A percentile compares a stretch with the other conserved stretches of the same genome.
phyloP scores from a whole-genome alignment of 2,797 vertebrate species.

The Melanotaenia nigrans region DNA sequence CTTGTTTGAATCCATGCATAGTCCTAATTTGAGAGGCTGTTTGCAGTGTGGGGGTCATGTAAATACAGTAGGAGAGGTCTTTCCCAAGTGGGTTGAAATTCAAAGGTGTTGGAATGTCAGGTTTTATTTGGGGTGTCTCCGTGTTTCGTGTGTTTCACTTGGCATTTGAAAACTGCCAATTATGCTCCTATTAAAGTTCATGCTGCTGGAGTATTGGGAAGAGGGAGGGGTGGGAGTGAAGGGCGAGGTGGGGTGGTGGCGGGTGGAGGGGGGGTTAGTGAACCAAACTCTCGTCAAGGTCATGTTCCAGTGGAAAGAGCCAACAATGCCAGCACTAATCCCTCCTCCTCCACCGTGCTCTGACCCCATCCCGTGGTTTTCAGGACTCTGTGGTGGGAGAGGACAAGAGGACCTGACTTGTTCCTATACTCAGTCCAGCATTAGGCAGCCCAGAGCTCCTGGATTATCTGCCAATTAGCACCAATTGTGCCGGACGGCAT shows the following conservation, averaged over 20 bases:
- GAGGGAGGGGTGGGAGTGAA: slow-evolving; percentile 15
- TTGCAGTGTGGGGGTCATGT: slow-evolving; percentile 29
- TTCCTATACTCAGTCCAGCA: slow-evolving; percentile 76
- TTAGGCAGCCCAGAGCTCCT: slow-evolving; percentile 79
- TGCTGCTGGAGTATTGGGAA: slow-evolving; percentile 76
- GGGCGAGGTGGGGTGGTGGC: slow-evolving; percentile 7
- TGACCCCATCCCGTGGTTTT: slow-evolving; percentile 77
- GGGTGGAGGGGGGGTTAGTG: slow-evolving; percentile 29
- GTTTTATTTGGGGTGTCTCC: slow-evolving; percentile 65
- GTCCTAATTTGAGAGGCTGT: slow-evolving; percentile 46
- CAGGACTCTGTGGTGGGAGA: slow-evolving; percentile 74
- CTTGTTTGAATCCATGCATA: slow-evolving; percentile 28
- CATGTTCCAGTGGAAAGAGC: slow-evolving; percentile 81
- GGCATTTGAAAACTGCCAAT: slow-evolving; percentile 71
- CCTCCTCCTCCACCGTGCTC: slow-evolving; percentile 75
- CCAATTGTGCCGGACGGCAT: slow-evolving; percentile 85
- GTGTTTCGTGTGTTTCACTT: slow-evolving; percentile 65
- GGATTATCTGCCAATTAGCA: slow-evolving; percentile 90
- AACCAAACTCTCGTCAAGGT: slow-evolving; percentile 85
- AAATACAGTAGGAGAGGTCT: slow-evolving; percentile 48
- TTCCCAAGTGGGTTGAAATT: slow-evolving; percentile 48
- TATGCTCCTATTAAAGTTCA: slow-evolving; percentile 79
- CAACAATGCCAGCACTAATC: slow-evolving; percentile 84
- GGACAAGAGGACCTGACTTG: slow-evolving; percentile 71
- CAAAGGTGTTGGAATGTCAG: slow-evolving; percentile 68